phyloP scores from a whole-genome alignment of 2,797 vertebrate genomes.

The Hybognathus amarus region DNA sequence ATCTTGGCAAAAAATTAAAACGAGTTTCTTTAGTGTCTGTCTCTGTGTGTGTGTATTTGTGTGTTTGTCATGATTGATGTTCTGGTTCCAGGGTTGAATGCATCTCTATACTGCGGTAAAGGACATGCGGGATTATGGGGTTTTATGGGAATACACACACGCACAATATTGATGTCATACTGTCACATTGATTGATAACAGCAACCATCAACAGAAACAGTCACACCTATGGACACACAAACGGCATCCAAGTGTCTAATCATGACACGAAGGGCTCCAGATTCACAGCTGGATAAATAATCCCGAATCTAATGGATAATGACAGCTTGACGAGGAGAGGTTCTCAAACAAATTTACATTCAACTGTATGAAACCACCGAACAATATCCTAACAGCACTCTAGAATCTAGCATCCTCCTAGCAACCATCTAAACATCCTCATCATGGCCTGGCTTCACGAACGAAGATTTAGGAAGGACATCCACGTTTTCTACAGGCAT shows the following conservation, averaged over 20 bases:
- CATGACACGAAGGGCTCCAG: neutral
- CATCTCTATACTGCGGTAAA: neutral
- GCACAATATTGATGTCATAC: slow-evolving; percentile 21
- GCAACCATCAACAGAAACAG: neutral
- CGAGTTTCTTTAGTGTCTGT: neutral
- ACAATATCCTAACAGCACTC: neutral
- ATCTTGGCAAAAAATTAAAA: neutral
- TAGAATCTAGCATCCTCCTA: neutral
- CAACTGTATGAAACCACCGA: neutral
- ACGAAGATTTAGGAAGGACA: no score
- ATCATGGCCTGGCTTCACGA: no score
- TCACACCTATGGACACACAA: slow-evolving; percentile 6
- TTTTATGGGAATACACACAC: slow-evolving; percentile 22
- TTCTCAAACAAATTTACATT: neutral
- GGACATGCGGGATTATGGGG: slow-evolving; percentile 21
- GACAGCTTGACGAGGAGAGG: neutral
- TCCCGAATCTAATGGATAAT: neutral
- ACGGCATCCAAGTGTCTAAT: neutral
- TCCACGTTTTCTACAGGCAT: no score
- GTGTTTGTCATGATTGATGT: slow-evolving; percentile 4
- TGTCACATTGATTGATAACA: slow-evolving; percentile 19
- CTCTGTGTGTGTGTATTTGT: neutral
- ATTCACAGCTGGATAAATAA: neutral
- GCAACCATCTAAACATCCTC: neutral
- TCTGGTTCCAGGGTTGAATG: slow-evolving; percentile 13